These are phyloP conservation scores for Tringa solitaria DNA, from an alignment of 2,113 vertebrate species.

Conservation along the genomic window DNA sequence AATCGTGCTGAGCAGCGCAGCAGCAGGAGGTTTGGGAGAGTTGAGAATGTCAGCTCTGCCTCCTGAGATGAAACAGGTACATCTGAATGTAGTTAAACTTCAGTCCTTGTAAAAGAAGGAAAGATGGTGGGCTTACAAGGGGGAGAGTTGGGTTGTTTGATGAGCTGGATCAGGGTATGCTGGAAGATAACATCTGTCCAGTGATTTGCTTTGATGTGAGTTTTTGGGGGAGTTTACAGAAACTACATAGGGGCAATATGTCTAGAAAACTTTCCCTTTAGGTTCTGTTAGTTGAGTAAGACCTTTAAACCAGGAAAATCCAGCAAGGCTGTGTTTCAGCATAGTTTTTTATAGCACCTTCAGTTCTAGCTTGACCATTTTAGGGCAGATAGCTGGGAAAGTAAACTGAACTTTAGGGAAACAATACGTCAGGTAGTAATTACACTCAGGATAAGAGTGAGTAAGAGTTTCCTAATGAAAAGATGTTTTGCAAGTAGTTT, in stretches of 20 bases:
- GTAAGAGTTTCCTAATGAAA: neutral
- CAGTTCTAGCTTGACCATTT: rapidly evolving
- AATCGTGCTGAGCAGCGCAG: neutral
- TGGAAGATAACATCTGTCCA: neutral
- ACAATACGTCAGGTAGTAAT: neutral
- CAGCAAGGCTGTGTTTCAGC: neutral
- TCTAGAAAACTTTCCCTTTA: neutral
- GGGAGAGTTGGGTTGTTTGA: neutral
- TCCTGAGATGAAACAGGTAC: constrained; percentile 10
- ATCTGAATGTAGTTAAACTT: neutral
- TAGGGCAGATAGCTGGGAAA: neutral
- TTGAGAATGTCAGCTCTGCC: neutral
- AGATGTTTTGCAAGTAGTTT: neutral
- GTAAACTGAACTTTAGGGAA: neutral
- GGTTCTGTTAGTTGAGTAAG: neutral
- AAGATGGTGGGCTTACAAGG: neutral
- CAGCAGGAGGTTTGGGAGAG: neutral
- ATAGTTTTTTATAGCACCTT: neutral
- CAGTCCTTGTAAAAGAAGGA: neutral
- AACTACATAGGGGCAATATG: neutral
- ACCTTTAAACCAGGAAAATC: neutral
- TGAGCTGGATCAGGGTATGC: neutral
- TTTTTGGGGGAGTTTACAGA: neutral
- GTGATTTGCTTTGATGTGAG: neutral
- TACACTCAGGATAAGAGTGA: neutral